Base-by-base conservation (phyloP, 1,140 invertebrate species). In the Cyphomyrmex costatus region DNA sequence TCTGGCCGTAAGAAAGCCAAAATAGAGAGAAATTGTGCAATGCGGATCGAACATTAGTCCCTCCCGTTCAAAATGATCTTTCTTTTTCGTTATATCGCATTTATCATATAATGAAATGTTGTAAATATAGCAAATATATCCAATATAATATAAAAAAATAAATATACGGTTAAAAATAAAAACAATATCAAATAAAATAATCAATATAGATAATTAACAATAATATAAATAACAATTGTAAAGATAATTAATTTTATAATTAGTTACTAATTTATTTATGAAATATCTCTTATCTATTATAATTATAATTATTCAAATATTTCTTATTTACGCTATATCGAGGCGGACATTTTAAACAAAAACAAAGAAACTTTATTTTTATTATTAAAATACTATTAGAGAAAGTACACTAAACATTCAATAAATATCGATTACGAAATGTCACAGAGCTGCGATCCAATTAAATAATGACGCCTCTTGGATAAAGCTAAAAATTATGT, bases 21-120 rank as follows among this genome's bases (percentile, higher is more conserved):
- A 92, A 92, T 91, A 92, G 89, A 90, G 83, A 49, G 79, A 49
- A 79, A 86, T 92, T 92, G 84, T 49, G 76, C 89, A 92, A 92
- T 90, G 87, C 83, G 60, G 86, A 89, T 80, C 70, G 66, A 84
- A 66, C 58, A 27, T 83, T 60, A 79, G 33, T 77, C 73, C 46
- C 30, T 60, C 27, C 79, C 60, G 27, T 24, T 49, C 56, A 12
- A 76, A 19, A 19, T 61, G 14, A 76, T 88, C 33, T 66, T 33
- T 30, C 58, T 42, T 61, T 73, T 8, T 56, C 42, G 24, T 27
- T 53, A 14, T 27, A 36, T 65, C n/a, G 6, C 58, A 27, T 21
- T 78, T 65, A 24, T 82, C 53, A 33, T 21, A 79, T 68, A n/a
- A n/a, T n/a, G n/a, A n/a, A n/a, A n/a, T n/a, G n/a, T n/a, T 30